phyloP scores from a whole-genome alignment of 1,140 invertebrate species.

The Tetramorium simillimum region DNA sequence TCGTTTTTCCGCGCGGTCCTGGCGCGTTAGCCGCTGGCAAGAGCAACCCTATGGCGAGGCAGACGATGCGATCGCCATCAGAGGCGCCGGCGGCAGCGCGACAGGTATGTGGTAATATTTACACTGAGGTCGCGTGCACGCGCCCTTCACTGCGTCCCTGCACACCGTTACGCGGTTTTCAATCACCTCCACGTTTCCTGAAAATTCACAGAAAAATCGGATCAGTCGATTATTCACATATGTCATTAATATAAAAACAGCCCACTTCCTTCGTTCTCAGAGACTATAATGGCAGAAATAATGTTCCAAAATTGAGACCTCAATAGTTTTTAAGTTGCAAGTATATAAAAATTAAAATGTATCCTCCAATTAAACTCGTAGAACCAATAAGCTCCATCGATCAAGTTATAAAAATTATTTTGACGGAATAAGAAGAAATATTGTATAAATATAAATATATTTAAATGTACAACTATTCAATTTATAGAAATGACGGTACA shows the following conservation, averaged over 20 bases:
- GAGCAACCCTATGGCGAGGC: slow-evolving; percentile 81
- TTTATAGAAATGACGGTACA: not conserved
- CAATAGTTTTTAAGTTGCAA: not conserved
- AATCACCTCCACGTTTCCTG: slow-evolving; percentile 97
- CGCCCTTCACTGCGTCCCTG: slow-evolving; percentile 96
- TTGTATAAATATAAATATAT: not conserved
- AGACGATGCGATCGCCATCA: slow-evolving; percentile 86
- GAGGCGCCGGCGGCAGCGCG: slow-evolving; percentile 91
- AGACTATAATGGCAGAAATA: not conserved
- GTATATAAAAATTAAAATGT: not conserved
- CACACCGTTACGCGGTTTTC: slow-evolving; percentile 97
- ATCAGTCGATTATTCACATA: not conserved
- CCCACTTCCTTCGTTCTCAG: not conserved
- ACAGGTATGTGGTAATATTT: slow-evolving; percentile 97
- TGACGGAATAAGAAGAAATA: not conserved
- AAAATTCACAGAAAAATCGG: slow-evolving; percentile 67
- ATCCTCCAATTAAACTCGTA: not conserved
- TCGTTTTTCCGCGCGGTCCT: slow-evolving; percentile 37
- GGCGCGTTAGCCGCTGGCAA: slow-evolving; percentile 67
- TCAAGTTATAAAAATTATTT: not conserved
- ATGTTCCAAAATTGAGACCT: not conserved
- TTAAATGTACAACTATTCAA: not conserved
- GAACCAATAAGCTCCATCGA: not conserved
- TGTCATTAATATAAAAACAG: not conserved
- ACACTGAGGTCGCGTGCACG: slow-evolving; percentile 95